A percentile compares a stretch with the other conserved stretches of the same genome.
Conservation (phyloP, 2,797 vertebrate species). For the Limnodromus scolopaceus region DNA sequence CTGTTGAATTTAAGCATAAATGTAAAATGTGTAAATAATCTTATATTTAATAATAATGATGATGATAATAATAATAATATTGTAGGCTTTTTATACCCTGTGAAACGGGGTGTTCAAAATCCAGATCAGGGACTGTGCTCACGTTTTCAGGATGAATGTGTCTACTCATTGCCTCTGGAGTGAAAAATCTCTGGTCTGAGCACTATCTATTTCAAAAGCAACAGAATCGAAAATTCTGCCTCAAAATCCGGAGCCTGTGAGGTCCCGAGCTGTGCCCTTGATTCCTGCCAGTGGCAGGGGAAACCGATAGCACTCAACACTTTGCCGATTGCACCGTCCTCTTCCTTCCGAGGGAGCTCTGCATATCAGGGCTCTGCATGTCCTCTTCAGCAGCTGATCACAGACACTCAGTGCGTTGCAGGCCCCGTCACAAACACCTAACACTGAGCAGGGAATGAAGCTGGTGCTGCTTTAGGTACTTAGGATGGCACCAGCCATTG, state of each 20-base stretch:
- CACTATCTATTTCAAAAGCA: not conserved
- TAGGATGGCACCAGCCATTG: not conserved
- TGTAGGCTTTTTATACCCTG: not conserved
- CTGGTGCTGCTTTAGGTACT: not conserved
- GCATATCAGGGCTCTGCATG: not conserved
- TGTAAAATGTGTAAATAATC: not conserved
- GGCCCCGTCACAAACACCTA: not conserved
- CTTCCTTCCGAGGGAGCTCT: not conserved
- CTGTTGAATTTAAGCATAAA: not conserved
- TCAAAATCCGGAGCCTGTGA: not conserved
- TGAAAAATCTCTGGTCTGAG: not conserved
- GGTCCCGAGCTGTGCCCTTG: not conserved
- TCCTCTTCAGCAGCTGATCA: not conserved
- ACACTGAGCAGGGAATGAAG: not conserved
- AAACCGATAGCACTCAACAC: not conserved
- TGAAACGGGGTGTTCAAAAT: not conserved
- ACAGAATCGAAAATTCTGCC: not conserved
- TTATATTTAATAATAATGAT: not conserved
- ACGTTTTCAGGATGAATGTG: not conserved
- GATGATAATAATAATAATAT: not conserved
- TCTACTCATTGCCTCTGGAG: not conserved
- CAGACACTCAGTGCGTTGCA: not conserved
- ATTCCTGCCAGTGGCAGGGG: not conserved
- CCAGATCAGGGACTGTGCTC: not conserved
- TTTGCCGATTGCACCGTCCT: not conserved